Evolutionary conservation across 2,888 invertebrate species (phyloP), one percentile per base, ranked within the genome.

Genomic region (Tenthredo amoena): DNA sequence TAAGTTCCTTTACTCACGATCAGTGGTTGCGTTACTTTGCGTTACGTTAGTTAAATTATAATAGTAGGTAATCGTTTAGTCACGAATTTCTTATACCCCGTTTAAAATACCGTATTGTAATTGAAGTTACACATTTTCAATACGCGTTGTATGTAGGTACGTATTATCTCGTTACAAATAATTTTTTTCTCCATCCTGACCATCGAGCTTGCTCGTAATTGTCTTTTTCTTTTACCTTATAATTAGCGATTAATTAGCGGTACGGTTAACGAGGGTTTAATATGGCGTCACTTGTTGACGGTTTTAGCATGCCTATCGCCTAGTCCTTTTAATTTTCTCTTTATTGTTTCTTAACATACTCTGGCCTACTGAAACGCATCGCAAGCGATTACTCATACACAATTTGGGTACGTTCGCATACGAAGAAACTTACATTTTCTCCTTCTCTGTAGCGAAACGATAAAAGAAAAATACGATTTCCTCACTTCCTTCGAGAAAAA

Each of bases 211-310:
- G 18, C 18, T 7, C 6, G 7, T n/a, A n/a, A 55, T 7, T 50
- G 50, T 76, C 65, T 31, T 31, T 31, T 26, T 68, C 10, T 37
- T 55, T 77, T 5, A 31, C 34, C 31, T 7, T n/a, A 31, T 55
- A 77, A 77, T 77, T 77, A 77, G 77, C 50, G 34, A 50, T n/a
- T 50, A 77, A 77, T 77, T 77, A 55, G 77, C 34, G 18, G 31
- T 77, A 77, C 77, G 55, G 50, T 55, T 77, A 77, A 77, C 77
- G 31, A 68, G 34, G 5, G 31, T 77, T 77, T 77, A 2, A 55
- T 55, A 77, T 77, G 1, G 77, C 9, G 34, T 31, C 55, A 77
- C 77, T 77, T 18, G 55, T 77, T 77, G 55, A 77, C 50, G 55
- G 77, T 77, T 77, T 77, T 18, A 34, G 34, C 31, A 31, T 18